Percentiles rank a stretch among this genome's conserved stretches.
phyloP scores from a whole-genome alignment of 2,113 vertebrate genomes.

The Notothenia coriiceps region DNA sequence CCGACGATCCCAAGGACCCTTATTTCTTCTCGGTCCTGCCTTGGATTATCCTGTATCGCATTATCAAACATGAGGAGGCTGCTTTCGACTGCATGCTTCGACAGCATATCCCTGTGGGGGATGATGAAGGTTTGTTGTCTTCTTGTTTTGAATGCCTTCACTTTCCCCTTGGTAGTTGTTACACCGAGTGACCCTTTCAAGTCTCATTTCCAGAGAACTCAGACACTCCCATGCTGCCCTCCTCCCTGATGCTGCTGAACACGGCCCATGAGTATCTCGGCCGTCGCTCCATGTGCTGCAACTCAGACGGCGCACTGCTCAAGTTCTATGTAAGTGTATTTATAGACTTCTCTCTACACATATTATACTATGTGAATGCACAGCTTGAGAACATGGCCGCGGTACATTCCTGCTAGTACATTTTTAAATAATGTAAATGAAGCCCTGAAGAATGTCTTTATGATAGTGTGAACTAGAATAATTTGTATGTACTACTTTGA shows the following conservation, averaged over 20 bases:
- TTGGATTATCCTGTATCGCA: conserved; percentile 93
- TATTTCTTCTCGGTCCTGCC: conserved; percentile 94
- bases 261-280: conserved; percentile 97
- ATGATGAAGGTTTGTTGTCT: conserved; percentile 86
- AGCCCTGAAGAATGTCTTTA: not conserved
- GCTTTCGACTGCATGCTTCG: conserved; percentile 88
- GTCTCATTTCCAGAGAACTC: conserved; percentile 76
- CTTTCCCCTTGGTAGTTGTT: conserved; percentile 14
- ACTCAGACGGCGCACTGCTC: conserved; percentile 92
- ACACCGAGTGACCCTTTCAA: conserved; percentile 21
- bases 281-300: conserved; percentile 94
- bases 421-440: not conserved
- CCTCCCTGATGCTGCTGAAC: conserved; percentile 96
- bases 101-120: conserved; percentile 86
- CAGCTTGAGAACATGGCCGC: not conserved
- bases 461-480: not conserved
- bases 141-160: conserved; percentile 12
- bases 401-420: not conserved
- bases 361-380: not conserved
- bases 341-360: not conserved
- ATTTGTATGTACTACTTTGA: conserved; percentile 9
- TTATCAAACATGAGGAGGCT: conserved; percentile 95
- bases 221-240: conserved; percentile 91
- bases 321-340: conserved; percentile 92
- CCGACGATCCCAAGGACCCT: conserved; percentile 93